A percentile compares a stretch with the other conserved stretches of the same genome.
phyloP scores from a whole-genome alignment of 2,797 vertebrate species.

The Rhynchotus rufescens region DNA sequence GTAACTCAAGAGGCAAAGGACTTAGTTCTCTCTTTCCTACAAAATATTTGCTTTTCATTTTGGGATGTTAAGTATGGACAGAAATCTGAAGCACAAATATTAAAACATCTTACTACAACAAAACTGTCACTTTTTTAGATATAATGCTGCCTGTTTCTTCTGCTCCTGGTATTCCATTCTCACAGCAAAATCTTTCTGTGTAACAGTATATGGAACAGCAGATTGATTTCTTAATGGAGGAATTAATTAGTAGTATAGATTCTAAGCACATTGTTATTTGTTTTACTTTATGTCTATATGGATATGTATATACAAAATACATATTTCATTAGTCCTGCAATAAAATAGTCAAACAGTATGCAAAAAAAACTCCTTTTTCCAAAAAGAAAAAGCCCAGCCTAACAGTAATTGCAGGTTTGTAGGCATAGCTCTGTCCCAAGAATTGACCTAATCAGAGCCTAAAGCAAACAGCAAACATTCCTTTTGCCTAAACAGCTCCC shows the following conservation, averaged over 20 bases:
- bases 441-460: constrained; percentile 36
- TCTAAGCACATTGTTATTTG: not conserved
- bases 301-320: not conserved
- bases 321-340: not conserved
- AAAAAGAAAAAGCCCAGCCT: not conserved
- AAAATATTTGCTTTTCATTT: constrained; percentile 13
- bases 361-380: constrained; percentile 19
- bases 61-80: not conserved
- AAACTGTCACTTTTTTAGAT: not conserved
- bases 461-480: constrained; percentile 50
- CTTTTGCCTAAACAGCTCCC: not conserved
- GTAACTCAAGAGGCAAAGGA: not conserved
- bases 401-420: constrained; percentile 33
- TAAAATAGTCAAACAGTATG: not conserved
- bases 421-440: not conserved
- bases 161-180: not conserved
- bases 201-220: not conserved
- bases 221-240: not conserved
- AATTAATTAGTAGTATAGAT: not conserved
- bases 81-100: not conserved
- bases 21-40: not conserved
- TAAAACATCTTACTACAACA: not conserved
- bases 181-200: not conserved
- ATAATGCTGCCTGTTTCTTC: not conserved
- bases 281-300: not conserved